phyloP scores from a whole-genome alignment of 2,888 invertebrate species.

The Bombyx huttoni region DNA sequence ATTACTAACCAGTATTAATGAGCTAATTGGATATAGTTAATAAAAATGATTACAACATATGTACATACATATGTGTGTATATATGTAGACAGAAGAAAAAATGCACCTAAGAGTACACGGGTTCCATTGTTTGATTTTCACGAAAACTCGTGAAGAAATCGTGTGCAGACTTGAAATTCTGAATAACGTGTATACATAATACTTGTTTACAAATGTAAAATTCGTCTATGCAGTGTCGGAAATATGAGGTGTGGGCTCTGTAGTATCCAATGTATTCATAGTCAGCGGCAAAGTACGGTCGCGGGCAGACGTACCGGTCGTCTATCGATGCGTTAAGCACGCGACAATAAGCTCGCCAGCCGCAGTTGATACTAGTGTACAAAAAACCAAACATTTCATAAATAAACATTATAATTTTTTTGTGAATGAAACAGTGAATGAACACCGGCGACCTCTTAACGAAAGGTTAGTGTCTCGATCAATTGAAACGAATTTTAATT shows the following conservation, averaged over 20 bases:
- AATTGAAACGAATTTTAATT: too few relatives aligned
- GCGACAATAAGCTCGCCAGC: slow-evolving; percentile 13
- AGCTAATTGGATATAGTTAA: too few relatives aligned
- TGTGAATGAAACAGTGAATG: slow-evolving; percentile 42
- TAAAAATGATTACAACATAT: too few relatives aligned
- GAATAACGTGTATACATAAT: slow-evolving; percentile 14
- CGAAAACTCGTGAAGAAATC: slow-evolving; percentile 6
- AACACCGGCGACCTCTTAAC: slow-evolving; percentile 34
- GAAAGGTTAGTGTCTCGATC: slow-evolving; percentile 32
- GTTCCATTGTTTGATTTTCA: not conserved
- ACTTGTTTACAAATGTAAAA: slow-evolving; percentile 24
- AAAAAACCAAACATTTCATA: not conserved
- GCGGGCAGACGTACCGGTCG: slow-evolving; percentile 39
- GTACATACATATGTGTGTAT: too few relatives aligned
- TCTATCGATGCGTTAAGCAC: slow-evolving; percentile 27
- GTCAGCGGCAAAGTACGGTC: slow-evolving; percentile 44
- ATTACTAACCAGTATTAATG: too few relatives aligned
- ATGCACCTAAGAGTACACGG: not conserved
- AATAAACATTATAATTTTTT: slow-evolving; percentile 6
- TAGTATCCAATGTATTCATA: slow-evolving; percentile 18
- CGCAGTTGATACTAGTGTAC: not conserved
- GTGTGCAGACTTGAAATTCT: slow-evolving; percentile 13
- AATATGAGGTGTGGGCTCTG: not conserved
- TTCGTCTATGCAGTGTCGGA: slow-evolving; percentile 6
- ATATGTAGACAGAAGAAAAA: not conserved